Conservation (phyloP, 2,113 vertebrate genomes). For the Sander lucioperca region DNA sequence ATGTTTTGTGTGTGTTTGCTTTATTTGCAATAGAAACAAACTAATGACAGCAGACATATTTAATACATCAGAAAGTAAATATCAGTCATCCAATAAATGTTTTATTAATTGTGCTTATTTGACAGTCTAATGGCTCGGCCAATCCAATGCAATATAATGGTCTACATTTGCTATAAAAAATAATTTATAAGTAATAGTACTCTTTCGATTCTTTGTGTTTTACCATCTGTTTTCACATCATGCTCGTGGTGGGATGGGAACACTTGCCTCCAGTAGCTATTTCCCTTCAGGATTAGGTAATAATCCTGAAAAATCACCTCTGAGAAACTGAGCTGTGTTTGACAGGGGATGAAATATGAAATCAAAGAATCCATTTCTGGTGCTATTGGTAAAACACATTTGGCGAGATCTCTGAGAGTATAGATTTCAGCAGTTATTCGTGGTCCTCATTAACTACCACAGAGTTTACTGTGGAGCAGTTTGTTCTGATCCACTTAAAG, state of each 20-base stretch:
- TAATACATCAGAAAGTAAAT: neutral
- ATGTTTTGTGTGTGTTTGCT: too few species aligned
- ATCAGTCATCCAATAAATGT: neutral
- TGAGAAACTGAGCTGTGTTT: conserved; percentile 16
- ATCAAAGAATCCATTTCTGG: conserved; percentile 13
- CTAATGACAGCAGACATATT: neutral
- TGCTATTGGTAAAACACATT: neutral
- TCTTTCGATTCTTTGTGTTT: neutral
- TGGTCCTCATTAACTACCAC: conserved; percentile 52
- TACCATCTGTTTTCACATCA: conserved; percentile 1
- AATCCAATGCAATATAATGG: too few species aligned
- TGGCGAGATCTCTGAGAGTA: conserved; percentile 7
- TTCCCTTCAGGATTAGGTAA: conserved; percentile 30
- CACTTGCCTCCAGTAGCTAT: neutral
- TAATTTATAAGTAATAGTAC: neutral
- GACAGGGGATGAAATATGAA: conserved; percentile 34
- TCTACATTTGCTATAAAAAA: neutral
- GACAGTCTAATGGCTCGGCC: neutral
- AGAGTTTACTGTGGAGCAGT: conserved; percentile 28
- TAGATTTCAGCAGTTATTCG: conserved; percentile 32
- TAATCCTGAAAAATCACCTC: conserved; percentile 47
- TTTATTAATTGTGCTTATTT: neutral
- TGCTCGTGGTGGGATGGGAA: neutral
- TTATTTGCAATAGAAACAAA: neutral
- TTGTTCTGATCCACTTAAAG: conserved; percentile 63